These are phyloP conservation scores for Pristionchus pacificus DNA, from an alignment of 1,140 invertebrate species.

Conservation along the genomic window DNA sequence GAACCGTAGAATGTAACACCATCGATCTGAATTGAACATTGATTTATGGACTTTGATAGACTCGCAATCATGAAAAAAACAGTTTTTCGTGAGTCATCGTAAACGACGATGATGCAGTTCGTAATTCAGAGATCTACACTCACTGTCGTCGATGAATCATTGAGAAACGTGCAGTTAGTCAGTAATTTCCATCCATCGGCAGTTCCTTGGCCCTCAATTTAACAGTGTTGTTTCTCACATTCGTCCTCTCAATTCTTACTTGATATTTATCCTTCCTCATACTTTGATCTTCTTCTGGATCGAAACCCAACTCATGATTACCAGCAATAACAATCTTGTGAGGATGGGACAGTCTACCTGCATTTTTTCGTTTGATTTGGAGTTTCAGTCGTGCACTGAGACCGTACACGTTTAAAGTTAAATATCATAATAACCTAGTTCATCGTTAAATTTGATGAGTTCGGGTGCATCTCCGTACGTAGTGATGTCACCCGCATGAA, in stretches of 20 bases:
- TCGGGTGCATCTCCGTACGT: conserved; percentile 72
- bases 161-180: conserved; percentile 46
- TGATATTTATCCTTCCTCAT: neutral
- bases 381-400: too few relatives aligned
- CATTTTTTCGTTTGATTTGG: conserved; percentile 26
- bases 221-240: too few relatives aligned
- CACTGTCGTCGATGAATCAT: conserved; percentile 41
- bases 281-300: conserved; percentile 55
- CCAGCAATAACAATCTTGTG: conserved; percentile 81
- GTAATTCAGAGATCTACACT: conserved; percentile 3
- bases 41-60: neutral
- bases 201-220: conserved; percentile 33
- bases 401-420: too few relatives aligned
- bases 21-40: conserved; percentile 35
- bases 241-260: neutral
- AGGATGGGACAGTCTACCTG: conserved; percentile 72
- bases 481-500: conserved; percentile 84
- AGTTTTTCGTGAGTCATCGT: too few relatives aligned
- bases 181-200: conserved; percentile 44
- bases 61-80: conserved; percentile 4
- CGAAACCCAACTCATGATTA: conserved; percentile 82
- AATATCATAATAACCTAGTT: too few relatives aligned
- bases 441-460: conserved; percentile 71
- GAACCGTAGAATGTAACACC: conserved; percentile 51
- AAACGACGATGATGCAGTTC: too few relatives aligned